Evolutionary conservation across 1,140 invertebrate genomes (phyloP), one percentile per base, ranked within the genome.

Genomic region (Psix sp.): DNA sequence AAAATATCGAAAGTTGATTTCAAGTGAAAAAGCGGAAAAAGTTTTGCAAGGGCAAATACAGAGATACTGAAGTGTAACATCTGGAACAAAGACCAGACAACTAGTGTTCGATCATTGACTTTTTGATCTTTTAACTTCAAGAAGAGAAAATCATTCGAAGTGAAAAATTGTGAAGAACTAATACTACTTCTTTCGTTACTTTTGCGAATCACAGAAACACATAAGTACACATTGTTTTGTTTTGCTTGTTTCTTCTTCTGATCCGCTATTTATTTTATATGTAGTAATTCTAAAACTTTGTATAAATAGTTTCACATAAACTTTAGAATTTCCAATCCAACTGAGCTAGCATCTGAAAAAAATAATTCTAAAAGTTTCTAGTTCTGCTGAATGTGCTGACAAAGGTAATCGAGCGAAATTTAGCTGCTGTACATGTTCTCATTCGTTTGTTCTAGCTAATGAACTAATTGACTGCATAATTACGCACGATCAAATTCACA

Each of bases 51-150:
- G 33, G 18, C 20, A 39, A 42, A 57, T 29, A 46, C n/a, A 35
- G 42, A 66, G 31, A 56, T 42, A 24, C 33, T 48, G 35, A 57
- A 67, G 31, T 68, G 46, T 59, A 68, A 68, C 63, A 68, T 36
- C 63, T 68, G 52, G 29, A 29, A 16, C 17, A 52, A 49, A 51
- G 45, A 59, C 38, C 18, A 68, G 45, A 59, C 36, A 48, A 51
- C 43, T 48, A 20, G 31, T 35, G 46, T 51, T 68, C 31, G 63
- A 68, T 68, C 63, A 48, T 45, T 59, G 52, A 68, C 52, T 59
- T 68, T 52, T 20, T 43, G 49, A 66, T 66, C 42, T 56, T 56
- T 48, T 40, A 68, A 56, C 39, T 57, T 57, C 35, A 18, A n/a
- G 11, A 45, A 33, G 13, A 39, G 10, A 40, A 42, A 63, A 49